A percentile compares a stretch with the other conserved stretches of the same genome.
Evolutionary conservation across 30 jellyfish, hydroid and myxozoan species (phyloP).

Genomic region (Phacellophora camtschatica): DNA sequence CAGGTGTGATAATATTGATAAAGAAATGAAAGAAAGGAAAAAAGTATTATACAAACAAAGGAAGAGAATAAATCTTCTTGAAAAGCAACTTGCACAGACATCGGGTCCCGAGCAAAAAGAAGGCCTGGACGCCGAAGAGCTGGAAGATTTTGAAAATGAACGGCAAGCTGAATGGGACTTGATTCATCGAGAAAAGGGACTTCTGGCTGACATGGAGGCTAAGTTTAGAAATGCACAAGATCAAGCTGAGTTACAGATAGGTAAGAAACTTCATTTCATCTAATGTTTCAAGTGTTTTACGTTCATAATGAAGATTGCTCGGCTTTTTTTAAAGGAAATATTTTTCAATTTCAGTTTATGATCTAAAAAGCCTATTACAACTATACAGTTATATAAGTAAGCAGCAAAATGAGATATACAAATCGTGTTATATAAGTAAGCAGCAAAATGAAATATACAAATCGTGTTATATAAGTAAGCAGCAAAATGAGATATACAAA

Average conservation of each 20-base stretch:
- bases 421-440: too few species aligned
- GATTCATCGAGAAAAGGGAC: conserved; percentile 74
- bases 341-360: too few species aligned
- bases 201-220: conserved; percentile 80
- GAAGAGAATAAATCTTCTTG: conserved; percentile 79
- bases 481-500: too few species aligned
- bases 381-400: too few species aligned
- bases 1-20: conserved; percentile 69
- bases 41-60: conserved; percentile 85
- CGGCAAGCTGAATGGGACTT: conserved; percentile 87
- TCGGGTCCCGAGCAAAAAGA: conserved; percentile 76
- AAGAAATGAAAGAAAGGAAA: conserved; percentile 82
- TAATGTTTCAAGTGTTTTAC: too few species aligned
- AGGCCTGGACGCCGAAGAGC: conserved; percentile 75
- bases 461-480: too few species aligned
- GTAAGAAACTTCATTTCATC: conserved; percentile 55
- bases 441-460: too few species aligned
- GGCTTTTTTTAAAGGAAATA: too few species aligned
- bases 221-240: conserved; percentile 80
- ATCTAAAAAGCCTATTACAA: too few species aligned
- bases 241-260: conserved; percentile 73
- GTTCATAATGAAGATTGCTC: too few species aligned
- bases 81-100: conserved; percentile 89
- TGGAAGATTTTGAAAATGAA: conserved; percentile 83
- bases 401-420: too few species aligned